A percentile compares a stretch with the other conserved stretches of the same genome.
phyloP scores from a whole-genome alignment of 2,888 invertebrate genomes.

The Drosophila phalerata region DNA sequence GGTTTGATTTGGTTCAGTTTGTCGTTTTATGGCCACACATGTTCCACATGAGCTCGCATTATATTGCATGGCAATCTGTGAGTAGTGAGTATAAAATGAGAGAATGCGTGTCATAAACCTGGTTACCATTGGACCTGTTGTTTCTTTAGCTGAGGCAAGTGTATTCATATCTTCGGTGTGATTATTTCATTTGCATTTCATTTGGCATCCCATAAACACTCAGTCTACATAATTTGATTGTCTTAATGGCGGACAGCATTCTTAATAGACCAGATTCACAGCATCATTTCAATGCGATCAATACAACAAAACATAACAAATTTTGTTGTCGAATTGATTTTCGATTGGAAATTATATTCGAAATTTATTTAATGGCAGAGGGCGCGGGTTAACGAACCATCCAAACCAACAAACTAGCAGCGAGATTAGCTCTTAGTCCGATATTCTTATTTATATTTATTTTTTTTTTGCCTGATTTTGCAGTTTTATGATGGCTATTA shows the following conservation, averaged over 20 bases:
- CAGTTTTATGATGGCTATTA: slow-evolving; percentile 59
- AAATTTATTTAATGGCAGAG: slow-evolving; percentile 32
- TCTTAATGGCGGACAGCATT: slow-evolving; percentile 43
- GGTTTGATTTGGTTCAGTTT: slow-evolving; percentile 20
- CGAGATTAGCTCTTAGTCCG: slow-evolving; percentile 34
- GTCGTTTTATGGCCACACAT: slow-evolving; percentile 25
- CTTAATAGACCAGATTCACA: slow-evolving; percentile 37
- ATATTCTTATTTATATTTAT: background rate
- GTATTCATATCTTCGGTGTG: slow-evolving; percentile 22
- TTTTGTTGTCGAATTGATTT: slow-evolving; percentile 29
- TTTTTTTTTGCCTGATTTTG: slow-evolving; percentile 29
- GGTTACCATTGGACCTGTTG: slow-evolving; percentile 9
- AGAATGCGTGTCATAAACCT: slow-evolving; percentile 18
- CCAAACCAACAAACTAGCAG: slow-evolving; percentile 5
- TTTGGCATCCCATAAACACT: slow-evolving; percentile 62
- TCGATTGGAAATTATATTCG: slow-evolving; percentile 51
- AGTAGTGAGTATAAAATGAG: slow-evolving; percentile 23
- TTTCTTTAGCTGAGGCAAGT: slow-evolving; percentile 14
- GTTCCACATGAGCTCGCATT: slow-evolving; percentile 6
- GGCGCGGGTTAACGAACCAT: slow-evolving; percentile 64
- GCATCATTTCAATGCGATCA: slow-evolving; percentile 44
- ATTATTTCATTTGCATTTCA: slow-evolving; percentile 33
- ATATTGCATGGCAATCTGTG: slow-evolving; percentile 34
- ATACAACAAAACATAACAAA: slow-evolving; percentile 58
- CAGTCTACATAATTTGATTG: slow-evolving; percentile 68